Conservation (phyloP, 2,888 invertebrate species). For the Campoplex capitator region DNA sequence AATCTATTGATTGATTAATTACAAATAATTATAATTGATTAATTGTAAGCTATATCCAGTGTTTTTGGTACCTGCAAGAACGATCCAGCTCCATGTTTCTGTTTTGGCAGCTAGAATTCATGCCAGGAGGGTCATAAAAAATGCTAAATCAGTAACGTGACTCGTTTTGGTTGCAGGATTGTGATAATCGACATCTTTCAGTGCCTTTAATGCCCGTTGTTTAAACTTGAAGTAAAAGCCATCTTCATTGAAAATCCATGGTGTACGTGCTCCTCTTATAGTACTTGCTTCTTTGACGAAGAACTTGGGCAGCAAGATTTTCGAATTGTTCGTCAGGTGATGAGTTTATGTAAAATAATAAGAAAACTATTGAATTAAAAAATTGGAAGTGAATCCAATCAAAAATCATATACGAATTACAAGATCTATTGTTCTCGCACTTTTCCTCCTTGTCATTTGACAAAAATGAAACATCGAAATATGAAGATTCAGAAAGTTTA, state of each 20-base stretch:
- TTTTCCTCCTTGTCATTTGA: too few relatives aligned
- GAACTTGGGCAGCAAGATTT: slow-evolving; percentile 88
- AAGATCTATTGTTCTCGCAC: not conserved
- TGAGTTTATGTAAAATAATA: slow-evolving; percentile 84
- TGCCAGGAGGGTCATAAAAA: slow-evolving; percentile 67
- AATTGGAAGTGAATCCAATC: not conserved
- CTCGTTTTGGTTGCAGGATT: slow-evolving; percentile 79
- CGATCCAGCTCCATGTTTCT: slow-evolving; percentile 76
- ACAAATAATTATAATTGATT: too few relatives aligned
- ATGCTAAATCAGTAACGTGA: slow-evolving; percentile 77
- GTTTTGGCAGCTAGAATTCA: slow-evolving; percentile 71
- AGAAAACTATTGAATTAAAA: not conserved
- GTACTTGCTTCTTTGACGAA: slow-evolving; percentile 88
- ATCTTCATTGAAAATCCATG: slow-evolving; percentile 90
- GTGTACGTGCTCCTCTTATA: slow-evolving; percentile 89
- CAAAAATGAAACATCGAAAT: not conserved
- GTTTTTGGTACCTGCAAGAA: slow-evolving; percentile 78
- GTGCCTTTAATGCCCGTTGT: slow-evolving; percentile 86
- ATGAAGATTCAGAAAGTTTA: not conserved
- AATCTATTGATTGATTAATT: too few relatives aligned
- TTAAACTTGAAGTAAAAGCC: slow-evolving; percentile 92
- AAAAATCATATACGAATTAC: not conserved
- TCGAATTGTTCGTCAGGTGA: slow-evolving; percentile 87
- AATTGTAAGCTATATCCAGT: not conserved
- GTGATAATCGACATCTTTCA: slow-evolving; percentile 86